phyloP scores from a whole-genome alignment of 2,113 vertebrate genomes.

The Syngnathus typhle region DNA sequence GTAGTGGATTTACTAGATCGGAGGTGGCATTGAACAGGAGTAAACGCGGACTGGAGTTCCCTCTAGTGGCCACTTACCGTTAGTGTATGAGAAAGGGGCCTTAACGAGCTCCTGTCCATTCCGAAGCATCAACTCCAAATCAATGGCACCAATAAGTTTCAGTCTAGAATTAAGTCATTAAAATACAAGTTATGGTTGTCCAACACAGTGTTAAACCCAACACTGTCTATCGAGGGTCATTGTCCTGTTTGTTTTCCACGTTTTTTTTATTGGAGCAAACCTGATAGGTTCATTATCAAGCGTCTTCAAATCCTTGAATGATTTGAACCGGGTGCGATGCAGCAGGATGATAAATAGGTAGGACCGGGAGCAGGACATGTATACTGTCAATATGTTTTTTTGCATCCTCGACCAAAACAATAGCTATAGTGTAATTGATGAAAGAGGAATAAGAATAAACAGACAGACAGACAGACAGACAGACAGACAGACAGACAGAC shows the following conservation, averaged over 20 bases:
- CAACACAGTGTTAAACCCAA: background rate
- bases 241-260: background rate
- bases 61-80: conserved; percentile 37
- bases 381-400: background rate
- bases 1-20: background rate
- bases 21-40: background rate
- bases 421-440: background rate
- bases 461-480: background rate
- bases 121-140: background rate
- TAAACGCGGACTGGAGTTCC: conserved; percentile 54
- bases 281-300: too few relatives aligned
- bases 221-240: background rate
- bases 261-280: too few relatives aligned
- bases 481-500: too few relatives aligned
- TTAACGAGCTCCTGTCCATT: background rate
- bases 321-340: too few relatives aligned
- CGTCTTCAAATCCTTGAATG: too few relatives aligned
- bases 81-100: background rate
- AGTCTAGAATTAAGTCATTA: background rate
- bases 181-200: background rate
- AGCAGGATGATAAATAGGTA: too few relatives aligned
- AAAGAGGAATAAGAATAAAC: background rate
- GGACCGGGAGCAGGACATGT: background rate
- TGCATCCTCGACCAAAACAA: background rate
- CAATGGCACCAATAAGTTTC: too few relatives aligned